Conservation (phyloP, 2,888 invertebrate genomes). For the Meteorus colon region DNA sequence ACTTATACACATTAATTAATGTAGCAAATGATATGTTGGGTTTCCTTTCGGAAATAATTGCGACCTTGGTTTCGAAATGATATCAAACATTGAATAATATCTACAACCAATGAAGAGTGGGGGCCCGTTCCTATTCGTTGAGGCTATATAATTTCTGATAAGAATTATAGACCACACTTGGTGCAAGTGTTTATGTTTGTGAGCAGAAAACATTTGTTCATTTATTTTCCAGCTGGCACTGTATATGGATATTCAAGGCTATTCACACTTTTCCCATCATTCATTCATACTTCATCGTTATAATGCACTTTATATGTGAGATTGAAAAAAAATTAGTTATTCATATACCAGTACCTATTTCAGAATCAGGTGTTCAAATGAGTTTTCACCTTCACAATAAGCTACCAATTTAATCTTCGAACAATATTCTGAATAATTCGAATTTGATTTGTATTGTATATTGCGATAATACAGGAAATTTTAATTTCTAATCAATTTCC, state of each 20-base stretch:
- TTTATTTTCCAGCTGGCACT: not conserved
- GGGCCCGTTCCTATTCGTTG: slow-evolving; percentile 24
- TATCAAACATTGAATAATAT: slow-evolving; percentile 35
- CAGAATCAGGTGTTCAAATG: too few relatives aligned
- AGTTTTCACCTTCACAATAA: too few relatives aligned
- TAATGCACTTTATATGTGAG: too few relatives aligned
- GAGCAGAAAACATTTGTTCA: slow-evolving; percentile 43
- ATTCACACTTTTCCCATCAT: not conserved
- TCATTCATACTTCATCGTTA: not conserved
- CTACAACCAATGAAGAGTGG: slow-evolving; percentile 7
- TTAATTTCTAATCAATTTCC: not conserved
- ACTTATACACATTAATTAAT: not conserved
- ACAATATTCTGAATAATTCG: not conserved
- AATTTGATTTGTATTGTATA: not conserved
- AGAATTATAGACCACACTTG: slow-evolving; percentile 48
- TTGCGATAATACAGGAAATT: not conserved
- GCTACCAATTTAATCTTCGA: not conserved
- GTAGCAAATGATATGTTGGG: not conserved
- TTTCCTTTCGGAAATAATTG: slow-evolving; percentile 1
- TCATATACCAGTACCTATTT: too few relatives aligned
- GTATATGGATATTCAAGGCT: not conserved
- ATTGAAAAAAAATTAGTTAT: too few relatives aligned
- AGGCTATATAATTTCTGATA: slow-evolving; percentile 52
- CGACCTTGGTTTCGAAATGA: slow-evolving; percentile 26
- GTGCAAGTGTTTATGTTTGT: slow-evolving; percentile 45